Evolutionary conservation across 2,888 invertebrate species (phyloP).

Genomic region (Leucozona laternaria): DNA sequence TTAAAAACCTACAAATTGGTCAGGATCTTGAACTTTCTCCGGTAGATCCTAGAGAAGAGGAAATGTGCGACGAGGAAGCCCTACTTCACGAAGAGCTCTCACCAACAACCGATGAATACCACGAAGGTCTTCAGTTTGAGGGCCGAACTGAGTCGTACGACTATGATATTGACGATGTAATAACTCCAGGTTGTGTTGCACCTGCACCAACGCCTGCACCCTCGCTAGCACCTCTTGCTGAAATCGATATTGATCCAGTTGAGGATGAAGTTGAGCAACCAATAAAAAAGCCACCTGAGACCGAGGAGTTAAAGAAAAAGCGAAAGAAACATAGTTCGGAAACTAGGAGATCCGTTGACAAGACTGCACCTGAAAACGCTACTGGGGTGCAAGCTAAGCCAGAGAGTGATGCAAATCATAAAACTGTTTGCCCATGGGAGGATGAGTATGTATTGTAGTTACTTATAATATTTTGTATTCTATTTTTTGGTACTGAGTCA

Average conservation of each 20-base stretch:
- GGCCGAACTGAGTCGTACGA: conserved; percentile 79
- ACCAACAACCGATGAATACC: conserved; percentile 83
- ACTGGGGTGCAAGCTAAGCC: conserved; percentile 44
- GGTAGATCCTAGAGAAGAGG: conserved; percentile 52
- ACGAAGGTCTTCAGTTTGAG: conserved; percentile 81
- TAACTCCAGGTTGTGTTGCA: conserved; percentile 81
- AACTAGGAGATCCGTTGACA: conserved; percentile 78
- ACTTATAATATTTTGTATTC: background rate
- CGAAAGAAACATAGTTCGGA: conserved; percentile 81
- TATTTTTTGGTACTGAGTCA: too few species aligned
- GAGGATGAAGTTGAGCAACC: conserved; percentile 85
- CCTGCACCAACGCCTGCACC: conserved; percentile 83
- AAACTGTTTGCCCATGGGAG: conserved; percentile 97
- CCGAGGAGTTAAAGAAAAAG: conserved; percentile 78
- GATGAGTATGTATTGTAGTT: conserved; percentile 91
- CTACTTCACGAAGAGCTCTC: conserved; percentile 81
- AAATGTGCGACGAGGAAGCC: conserved; percentile 62
- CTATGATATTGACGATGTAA: conserved; percentile 80
- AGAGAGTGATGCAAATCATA: conserved; percentile 85
- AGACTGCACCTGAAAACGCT: conserved; percentile 78
- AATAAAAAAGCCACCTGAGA: conserved; percentile 58
- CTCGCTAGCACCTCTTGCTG: conserved; percentile 88
- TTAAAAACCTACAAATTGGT: conserved; percentile 32
- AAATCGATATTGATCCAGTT: conserved; percentile 88
- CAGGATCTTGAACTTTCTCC: conserved; percentile 31